These are phyloP conservation scores for Plestiodon gilberti DNA, from an alignment of 2,113 vertebrate species.

Conservation along the genomic window DNA sequence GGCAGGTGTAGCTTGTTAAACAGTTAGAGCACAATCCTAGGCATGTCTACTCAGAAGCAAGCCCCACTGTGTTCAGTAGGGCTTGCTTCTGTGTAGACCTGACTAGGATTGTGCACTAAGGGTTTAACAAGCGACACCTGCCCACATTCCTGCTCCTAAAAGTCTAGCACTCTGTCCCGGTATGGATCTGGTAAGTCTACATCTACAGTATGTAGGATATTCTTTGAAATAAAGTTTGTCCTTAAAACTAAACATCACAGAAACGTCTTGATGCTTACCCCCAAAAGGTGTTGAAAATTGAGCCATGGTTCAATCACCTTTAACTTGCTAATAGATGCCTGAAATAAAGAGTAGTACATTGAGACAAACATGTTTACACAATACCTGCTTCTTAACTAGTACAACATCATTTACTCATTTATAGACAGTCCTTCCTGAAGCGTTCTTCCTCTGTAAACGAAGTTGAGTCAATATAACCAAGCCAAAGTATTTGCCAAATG, in stretches of 20 bases:
- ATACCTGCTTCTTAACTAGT: no score
- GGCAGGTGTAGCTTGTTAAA: no score
- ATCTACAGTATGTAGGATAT: not conserved
- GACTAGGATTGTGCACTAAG: no score
- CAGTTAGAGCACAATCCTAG: no score
- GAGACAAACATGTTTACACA: not conserved
- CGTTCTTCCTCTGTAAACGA: not conserved
- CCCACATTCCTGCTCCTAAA: not conserved
- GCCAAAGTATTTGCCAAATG: not conserved
- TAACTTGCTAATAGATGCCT: conserved; percentile 72
- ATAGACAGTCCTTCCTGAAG: not conserved
- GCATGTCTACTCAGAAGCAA: no score
- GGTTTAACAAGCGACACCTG: no score
- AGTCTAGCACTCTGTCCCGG: no score
- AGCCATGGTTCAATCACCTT: conserved; percentile 92
- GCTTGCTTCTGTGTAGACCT: no score
- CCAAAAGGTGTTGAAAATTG: conserved; percentile 96
- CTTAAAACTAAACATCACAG: not conserved
- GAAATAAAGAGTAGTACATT: conserved; percentile 38
- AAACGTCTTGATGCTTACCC: conserved; percentile 80
- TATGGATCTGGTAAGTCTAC: no score
- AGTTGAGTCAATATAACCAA: not conserved
- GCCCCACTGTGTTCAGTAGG: no score
- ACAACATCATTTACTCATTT: not conserved
- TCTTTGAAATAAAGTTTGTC: not conserved